A percentile compares a stretch with the other conserved stretches of the same genome.
These are phyloP conservation scores for Dipodomys spectabilis DNA, from an alignment of 2,113 vertebrate genomes.

Conservation along the genomic window DNA sequence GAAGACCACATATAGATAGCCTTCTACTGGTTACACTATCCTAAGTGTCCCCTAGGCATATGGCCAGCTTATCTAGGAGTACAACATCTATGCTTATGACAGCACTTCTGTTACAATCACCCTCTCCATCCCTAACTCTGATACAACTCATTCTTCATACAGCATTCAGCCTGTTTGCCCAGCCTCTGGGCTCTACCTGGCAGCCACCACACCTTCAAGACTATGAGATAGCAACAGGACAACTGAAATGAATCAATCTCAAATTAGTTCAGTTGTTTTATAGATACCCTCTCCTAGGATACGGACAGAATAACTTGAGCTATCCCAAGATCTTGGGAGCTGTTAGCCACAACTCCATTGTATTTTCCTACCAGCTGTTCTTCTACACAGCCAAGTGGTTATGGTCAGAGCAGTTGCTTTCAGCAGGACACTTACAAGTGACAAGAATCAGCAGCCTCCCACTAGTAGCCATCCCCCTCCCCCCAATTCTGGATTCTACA, in stretches of 20 bases:
- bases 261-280: too few relatives aligned
- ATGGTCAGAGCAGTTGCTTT: too few relatives aligned
- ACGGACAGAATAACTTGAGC: constrained; percentile 90
- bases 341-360: constrained; percentile 89
- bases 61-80: constrained; percentile 93
- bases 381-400: too few relatives aligned
- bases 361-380: constrained; percentile 87
- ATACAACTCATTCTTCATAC: constrained; percentile 92
- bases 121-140: constrained; percentile 90
- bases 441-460: too few relatives aligned
- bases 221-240: constrained; percentile 91
- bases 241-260: constrained; percentile 79
- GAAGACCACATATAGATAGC: too few relatives aligned
- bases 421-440: too few relatives aligned
- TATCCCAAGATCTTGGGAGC: constrained; percentile 90
- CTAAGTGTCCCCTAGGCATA: constrained; percentile 92
- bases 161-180: constrained; percentile 93
- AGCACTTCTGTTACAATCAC: constrained; percentile 91
- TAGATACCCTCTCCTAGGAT: constrained; percentile 87
- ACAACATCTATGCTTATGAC: constrained; percentile 92
- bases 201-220: constrained; percentile 90
- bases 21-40: constrained; percentile 88
- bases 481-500: too few relatives aligned
- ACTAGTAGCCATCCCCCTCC: too few relatives aligned
- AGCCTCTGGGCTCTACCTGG: constrained; percentile 92